Evolutionary conservation across 2,113 vertebrate genomes (phyloP).

Genomic region (Paramormyrops kingsleyae): DNA sequence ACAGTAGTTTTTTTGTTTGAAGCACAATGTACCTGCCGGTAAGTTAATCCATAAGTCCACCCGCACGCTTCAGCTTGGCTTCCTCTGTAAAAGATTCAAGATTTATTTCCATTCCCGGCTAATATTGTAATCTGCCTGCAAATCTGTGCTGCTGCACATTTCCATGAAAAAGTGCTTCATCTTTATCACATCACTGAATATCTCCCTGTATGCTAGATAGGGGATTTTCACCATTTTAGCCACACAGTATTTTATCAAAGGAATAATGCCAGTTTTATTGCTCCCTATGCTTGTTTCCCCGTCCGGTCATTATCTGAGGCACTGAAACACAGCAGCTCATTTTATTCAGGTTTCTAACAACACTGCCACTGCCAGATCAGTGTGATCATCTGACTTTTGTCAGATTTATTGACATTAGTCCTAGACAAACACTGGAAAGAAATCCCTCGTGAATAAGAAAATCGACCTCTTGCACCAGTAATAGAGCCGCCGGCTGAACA

Average conservation of each 20-base stretch:
- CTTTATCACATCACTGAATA: neutral
- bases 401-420: neutral
- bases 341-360: neutral
- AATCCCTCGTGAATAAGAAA: neutral
- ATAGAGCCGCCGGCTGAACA: neutral
- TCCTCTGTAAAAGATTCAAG: neutral
- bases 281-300: neutral
- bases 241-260: neutral
- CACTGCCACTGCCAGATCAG: neutral
- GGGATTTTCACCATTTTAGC: neutral
- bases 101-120: neutral
- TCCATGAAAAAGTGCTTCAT: neutral
- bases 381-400: neutral
- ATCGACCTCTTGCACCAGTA: neutral
- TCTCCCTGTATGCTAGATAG: neutral
- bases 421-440: neutral
- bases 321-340: neutral
- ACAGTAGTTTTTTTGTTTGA: neutral
- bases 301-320: neutral
- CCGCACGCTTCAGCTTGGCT: neutral
- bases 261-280: neutral
- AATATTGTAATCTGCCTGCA: neutral
- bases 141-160: neutral
- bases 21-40: neutral
- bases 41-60: neutral